Conservation (phyloP, 2,113 vertebrate species). For the Neotragus pygmaeus region DNA sequence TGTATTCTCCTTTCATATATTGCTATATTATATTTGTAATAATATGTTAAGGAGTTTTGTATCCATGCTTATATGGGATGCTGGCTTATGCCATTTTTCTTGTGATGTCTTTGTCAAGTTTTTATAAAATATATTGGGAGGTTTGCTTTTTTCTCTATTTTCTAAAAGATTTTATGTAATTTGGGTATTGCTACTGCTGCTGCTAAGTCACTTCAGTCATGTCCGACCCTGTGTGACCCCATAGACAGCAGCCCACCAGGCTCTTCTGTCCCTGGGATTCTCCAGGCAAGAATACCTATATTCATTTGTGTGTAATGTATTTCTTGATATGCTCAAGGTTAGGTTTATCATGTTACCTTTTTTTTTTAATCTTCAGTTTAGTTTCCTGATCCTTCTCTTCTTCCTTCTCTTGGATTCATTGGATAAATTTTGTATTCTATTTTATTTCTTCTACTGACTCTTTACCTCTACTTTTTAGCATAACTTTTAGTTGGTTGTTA, state of each 20-base stretch:
- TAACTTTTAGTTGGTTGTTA: neutral
- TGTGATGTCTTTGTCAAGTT: neutral
- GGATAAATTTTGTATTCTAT: neutral
- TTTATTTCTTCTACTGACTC: neutral
- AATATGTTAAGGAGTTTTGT: neutral
- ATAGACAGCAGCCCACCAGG: no score
- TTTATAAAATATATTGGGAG: neutral
- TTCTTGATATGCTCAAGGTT: neutral
- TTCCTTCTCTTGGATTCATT: neutral
- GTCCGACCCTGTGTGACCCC: no score
- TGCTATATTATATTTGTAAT: no score
- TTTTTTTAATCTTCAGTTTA: neutral
- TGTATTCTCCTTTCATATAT: neutral
- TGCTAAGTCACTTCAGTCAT: no score
- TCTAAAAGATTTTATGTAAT: neutral
- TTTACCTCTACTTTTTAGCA: neutral
- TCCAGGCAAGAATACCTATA: no score
- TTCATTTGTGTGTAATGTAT: neutral
- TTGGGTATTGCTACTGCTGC: neutral
- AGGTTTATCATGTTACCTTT: no score
- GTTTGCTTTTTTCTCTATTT: neutral
- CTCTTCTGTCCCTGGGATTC: no score
- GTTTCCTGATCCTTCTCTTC: neutral
- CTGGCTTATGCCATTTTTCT: neutral
- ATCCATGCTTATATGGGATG: neutral